These are phyloP conservation scores for Mesodorylaimus sp. DNA, from an alignment of 2,888 invertebrate species.

Conservation along the genomic window DNA sequence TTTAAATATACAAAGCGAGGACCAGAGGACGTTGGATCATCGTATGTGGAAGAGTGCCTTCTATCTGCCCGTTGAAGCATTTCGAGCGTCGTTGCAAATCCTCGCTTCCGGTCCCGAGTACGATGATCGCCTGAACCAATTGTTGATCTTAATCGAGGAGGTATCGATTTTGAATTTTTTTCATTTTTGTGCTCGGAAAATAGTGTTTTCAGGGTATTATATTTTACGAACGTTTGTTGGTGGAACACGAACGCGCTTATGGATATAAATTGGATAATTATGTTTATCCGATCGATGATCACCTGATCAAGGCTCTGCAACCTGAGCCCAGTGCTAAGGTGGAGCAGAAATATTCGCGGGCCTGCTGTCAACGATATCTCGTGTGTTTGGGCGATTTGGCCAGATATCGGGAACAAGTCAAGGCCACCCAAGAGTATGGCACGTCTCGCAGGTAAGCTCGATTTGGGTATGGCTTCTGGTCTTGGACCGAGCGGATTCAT, in stretches of 20 bases:
- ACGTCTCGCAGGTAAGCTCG: conserved; percentile 46
- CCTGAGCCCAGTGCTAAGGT: neutral
- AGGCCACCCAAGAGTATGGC: conserved; percentile 56
- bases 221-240: conserved; percentile 57
- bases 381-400: conserved; percentile 78
- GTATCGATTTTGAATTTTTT: neutral
- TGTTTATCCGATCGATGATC: conserved; percentile 13
- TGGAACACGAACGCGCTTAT: conserved; percentile 52
- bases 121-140: neutral
- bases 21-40: too few species aligned
- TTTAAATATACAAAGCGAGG: too few species aligned
- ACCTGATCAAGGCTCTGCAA: neutral
- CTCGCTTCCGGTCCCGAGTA: conserved; percentile 4
- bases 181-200: neutral
- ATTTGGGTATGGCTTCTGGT: neutral
- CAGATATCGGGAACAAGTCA: conserved; percentile 60
- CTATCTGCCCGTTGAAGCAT: conserved; percentile 14
- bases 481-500: neutral
- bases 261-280: conserved; percentile 45
- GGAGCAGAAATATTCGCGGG: conserved; percentile 24
- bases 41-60: conserved; percentile 16
- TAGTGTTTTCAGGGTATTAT: conserved; percentile 24
- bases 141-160: neutral
- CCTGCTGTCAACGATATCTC: conserved; percentile 59
- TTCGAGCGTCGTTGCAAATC: conserved; percentile 4